phyloP scores from a whole-genome alignment of 2,797 vertebrate species.

The Rhynchotus rufescens region DNA sequence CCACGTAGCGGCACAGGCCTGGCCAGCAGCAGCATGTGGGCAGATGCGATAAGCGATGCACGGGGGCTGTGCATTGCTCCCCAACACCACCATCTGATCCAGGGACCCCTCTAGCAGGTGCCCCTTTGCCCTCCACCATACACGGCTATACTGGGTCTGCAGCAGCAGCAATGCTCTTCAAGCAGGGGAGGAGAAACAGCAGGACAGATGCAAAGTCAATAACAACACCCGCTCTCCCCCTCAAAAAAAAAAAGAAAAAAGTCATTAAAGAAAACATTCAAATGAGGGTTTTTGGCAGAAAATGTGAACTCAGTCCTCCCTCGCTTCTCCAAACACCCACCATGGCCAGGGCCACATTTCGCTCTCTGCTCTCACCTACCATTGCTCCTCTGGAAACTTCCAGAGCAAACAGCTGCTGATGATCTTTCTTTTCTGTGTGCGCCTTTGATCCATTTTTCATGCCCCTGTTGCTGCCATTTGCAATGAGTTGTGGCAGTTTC shows the following conservation, averaged over 20 bases:
- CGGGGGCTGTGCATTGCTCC: too few species aligned
- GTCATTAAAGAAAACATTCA: background rate
- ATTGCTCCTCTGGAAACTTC: background rate
- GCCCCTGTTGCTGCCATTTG: background rate
- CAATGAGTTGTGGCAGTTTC: background rate
- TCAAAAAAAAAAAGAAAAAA: background rate
- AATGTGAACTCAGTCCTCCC: background rate
- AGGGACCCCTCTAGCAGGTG: background rate
- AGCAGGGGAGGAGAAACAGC: background rate
- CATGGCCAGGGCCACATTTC: background rate
- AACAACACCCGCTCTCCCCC: background rate
- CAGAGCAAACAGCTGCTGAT: background rate
- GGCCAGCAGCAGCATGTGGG: background rate
- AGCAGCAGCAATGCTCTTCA: background rate
- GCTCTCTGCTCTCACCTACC: background rate
- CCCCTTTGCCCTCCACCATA: background rate
- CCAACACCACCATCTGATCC: background rate
- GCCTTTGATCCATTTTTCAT: background rate
- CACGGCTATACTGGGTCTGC: background rate
- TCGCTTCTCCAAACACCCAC: background rate
- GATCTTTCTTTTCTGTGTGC: background rate
- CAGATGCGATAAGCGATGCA: background rate
- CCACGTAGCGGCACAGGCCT: too few species aligned
- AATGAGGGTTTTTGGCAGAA: background rate
- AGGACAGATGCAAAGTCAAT: background rate